phyloP scores from a whole-genome alignment of 2,113 vertebrate species.

The Heterotilapia buettikoferi region DNA sequence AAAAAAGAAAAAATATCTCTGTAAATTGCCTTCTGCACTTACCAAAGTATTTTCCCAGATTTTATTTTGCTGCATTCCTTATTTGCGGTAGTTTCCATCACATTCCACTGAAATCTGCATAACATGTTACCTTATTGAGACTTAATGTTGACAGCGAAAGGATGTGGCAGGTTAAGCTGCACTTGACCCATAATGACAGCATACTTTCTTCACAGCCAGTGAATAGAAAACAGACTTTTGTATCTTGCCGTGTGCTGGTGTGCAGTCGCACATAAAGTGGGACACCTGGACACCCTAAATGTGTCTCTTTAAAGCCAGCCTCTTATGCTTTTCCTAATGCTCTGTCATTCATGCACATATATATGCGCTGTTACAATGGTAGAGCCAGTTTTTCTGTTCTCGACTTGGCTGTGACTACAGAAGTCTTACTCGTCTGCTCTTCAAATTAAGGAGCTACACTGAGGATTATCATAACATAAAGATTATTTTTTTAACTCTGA shows the following conservation, averaged over 20 bases:
- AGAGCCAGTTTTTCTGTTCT: neutral
- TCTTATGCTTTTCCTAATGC: neutral
- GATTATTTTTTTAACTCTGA: neutral
- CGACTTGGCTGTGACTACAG: fast-evolving
- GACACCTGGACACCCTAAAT: neutral
- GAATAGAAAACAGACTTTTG: neutral
- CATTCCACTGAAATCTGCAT: neutral
- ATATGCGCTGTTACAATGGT: neutral
- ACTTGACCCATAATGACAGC: neutral
- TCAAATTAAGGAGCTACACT: neutral
- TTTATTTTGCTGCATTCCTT: neutral
- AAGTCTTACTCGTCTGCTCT: neutral
- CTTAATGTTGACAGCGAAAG: neutral
- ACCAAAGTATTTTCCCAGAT: neutral
- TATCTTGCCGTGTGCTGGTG: neutral
- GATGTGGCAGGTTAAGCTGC: neutral
- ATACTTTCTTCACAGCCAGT: neutral
- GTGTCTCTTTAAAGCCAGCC: neutral
- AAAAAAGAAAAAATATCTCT: fast-evolving
- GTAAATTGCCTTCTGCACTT: neutral
- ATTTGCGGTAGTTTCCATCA: neutral
- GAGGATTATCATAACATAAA: neutral
- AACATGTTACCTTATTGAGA: neutral
- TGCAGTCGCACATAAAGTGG: neutral
- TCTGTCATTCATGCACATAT: neutral